phyloP scores from a whole-genome alignment of 2,888 invertebrate species.

The Rhagonycha lutea region DNA sequence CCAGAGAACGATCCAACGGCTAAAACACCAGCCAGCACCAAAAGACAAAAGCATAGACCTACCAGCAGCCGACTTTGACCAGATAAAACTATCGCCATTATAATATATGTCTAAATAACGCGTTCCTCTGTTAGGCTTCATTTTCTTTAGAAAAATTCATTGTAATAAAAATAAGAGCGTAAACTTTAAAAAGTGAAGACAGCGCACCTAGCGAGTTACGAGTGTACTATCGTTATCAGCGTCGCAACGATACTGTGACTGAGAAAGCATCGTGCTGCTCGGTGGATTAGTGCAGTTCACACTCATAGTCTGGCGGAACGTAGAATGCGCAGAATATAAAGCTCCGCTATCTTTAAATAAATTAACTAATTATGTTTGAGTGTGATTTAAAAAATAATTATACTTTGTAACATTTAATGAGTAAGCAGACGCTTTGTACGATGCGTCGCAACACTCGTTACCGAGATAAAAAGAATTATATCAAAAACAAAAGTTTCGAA shows the following conservation, averaged over 20 bases:
- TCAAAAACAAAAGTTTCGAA: constrained; percentile 37
- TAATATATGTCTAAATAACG: background rate
- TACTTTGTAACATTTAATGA: constrained; percentile 35
- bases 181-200: constrained; percentile 41
- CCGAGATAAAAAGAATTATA: constrained; percentile 37
- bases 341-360: constrained; percentile 37
- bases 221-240: constrained; percentile 47
- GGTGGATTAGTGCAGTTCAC: constrained; percentile 31
- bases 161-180: constrained; percentile 13
- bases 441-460: constrained; percentile 18
- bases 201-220: constrained; percentile 46
- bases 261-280: constrained; percentile 39
- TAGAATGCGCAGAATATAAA: constrained; percentile 20
- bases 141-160: background rate
- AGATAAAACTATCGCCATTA: constrained; percentile 70
- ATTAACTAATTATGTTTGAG: constrained; percentile 46
- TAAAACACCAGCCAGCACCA: constrained; percentile 61
- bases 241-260: constrained; percentile 50
- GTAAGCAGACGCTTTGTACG: constrained; percentile 19
- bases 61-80: constrained; percentile 65
- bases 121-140: background rate
- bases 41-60: constrained; percentile 61
- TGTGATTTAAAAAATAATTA: constrained; percentile 41
- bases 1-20: constrained; percentile 65
- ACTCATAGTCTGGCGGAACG: constrained; percentile 21